These are phyloP conservation scores for Neopipo cinnamomea DNA, from an alignment of 2,113 vertebrate species.

Conservation along the genomic window DNA sequence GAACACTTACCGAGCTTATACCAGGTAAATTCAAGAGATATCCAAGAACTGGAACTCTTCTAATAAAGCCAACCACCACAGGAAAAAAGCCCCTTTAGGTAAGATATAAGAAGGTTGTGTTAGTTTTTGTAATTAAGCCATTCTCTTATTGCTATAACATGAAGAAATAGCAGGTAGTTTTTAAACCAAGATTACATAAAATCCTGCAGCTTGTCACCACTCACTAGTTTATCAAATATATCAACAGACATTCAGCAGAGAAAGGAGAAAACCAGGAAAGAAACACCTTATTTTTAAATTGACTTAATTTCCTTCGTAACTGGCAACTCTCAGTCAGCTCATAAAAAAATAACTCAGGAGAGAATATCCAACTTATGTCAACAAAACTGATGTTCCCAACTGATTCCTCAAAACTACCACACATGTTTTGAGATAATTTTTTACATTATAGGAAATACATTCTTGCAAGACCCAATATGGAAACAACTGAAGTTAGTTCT, in stretches of 20 bases:
- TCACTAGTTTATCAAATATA: neutral
- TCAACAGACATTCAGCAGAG: neutral
- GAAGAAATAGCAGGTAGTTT: neutral
- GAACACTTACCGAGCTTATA: slow-evolving; percentile 90
- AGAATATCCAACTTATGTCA: neutral
- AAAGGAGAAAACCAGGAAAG: neutral
- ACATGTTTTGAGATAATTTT: neutral
- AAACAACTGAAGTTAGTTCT: neutral
- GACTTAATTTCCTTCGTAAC: neutral
- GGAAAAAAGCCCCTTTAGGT: slow-evolving; percentile 93
- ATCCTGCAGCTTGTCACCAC: neutral
- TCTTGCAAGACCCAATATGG: neutral
- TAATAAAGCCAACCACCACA: slow-evolving; percentile 92
- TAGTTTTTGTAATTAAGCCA: neutral
- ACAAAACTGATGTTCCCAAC: neutral
- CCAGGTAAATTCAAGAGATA: slow-evolving; percentile 96
- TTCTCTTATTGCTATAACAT: neutral
- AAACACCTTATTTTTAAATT: neutral
- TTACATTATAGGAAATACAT: neutral
- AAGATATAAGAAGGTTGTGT: neutral
- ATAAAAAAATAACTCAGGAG: neutral
- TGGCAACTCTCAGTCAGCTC: neutral
- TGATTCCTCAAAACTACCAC: neutral
- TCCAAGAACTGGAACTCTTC: slow-evolving; percentile 93
- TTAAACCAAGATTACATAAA: neutral